Conservation (phyloP, 2,888 invertebrate genomes). For the Malthinus seriepunctatus region DNA sequence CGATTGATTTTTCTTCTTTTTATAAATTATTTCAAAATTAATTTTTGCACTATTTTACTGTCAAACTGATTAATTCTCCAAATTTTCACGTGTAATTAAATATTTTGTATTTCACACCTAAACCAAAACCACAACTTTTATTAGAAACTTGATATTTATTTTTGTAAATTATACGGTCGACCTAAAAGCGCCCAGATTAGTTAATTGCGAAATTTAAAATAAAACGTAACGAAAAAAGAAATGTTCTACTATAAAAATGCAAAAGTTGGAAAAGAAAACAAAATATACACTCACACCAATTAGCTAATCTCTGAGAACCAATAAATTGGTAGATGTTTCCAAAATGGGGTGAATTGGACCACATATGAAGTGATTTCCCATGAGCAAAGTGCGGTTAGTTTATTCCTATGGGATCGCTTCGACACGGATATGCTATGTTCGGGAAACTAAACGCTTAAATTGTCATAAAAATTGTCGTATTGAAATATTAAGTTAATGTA, state of each 20-base stretch:
- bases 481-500: slow-evolving; percentile 3
- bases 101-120: slow-evolving; percentile 11
- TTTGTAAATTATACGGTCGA: slow-evolving; percentile 6
- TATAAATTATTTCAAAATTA: no score
- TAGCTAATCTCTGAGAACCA: slow-evolving; percentile 45
- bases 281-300: slow-evolving; percentile 46
- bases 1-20: neutral
- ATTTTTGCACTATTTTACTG: no score
- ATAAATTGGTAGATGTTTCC: slow-evolving; percentile 49
- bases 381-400: slow-evolving; percentile 35
- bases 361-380: slow-evolving; percentile 49
- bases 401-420: slow-evolving; percentile 32
- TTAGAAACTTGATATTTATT: slow-evolving; percentile 12
- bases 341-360: slow-evolving; percentile 46
- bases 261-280: slow-evolving; percentile 36
- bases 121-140: slow-evolving; percentile 13
- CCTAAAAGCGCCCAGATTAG: neutral
- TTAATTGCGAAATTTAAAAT: neutral
- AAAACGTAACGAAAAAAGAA: neutral
- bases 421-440: slow-evolving; percentile 26
- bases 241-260: neutral
- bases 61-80: no score
- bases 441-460: slow-evolving; percentile 32
- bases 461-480: slow-evolving; percentile 33
- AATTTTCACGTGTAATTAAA: neutral